Evolutionary conservation across 2,113 vertebrate genomes (phyloP).

Genomic region (Nerophis ophidion): DNA sequence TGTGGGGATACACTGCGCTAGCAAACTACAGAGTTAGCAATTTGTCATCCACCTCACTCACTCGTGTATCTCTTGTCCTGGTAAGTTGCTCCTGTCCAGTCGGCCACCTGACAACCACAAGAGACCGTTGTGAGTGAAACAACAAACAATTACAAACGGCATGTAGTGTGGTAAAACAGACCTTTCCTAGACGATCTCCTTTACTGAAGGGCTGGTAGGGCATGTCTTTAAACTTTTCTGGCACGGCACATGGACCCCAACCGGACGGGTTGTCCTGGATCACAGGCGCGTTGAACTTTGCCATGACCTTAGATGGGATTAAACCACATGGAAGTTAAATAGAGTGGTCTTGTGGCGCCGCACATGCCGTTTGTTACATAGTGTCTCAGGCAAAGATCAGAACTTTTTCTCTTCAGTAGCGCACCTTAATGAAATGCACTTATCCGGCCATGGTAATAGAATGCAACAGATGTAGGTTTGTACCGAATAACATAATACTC

Average conservation of each 20-base stretch:
- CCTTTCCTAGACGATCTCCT: conserved; percentile 96
- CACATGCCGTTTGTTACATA: background rate
- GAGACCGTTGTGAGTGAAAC: background rate
- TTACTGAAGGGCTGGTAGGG: conserved; percentile 99
- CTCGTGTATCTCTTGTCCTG: conserved; percentile 99
- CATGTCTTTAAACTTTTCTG: conserved; percentile 97
- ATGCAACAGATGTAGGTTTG: background rate
- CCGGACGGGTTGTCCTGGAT: conserved; percentile 97
- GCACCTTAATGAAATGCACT: conserved; percentile 34
- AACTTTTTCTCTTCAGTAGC: conserved; percentile 51
- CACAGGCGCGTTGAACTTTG: conserved; percentile 91
- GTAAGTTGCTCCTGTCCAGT: conserved; percentile 97
- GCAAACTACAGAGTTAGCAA: background rate
- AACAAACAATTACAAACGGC: background rate
- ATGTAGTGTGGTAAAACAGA: conserved; percentile 29
- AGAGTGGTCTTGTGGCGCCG: background rate
- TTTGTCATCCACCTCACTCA: conserved; percentile 57
- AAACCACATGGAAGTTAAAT: background rate
- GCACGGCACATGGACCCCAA: conserved; percentile 96
- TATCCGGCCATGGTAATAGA: conserved; percentile 17
- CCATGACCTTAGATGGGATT: conserved; percentile 73
- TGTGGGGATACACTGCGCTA: too few relatives aligned
- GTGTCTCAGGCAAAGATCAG: conserved; percentile 59
- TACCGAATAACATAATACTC: too few relatives aligned
- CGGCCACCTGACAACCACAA: conserved; percentile 79